Evolutionary conservation across 2,797 vertebrate genomes (phyloP), one percentile per base, ranked within the genome.

Genomic region (Catostomus latipinnis): DNA sequence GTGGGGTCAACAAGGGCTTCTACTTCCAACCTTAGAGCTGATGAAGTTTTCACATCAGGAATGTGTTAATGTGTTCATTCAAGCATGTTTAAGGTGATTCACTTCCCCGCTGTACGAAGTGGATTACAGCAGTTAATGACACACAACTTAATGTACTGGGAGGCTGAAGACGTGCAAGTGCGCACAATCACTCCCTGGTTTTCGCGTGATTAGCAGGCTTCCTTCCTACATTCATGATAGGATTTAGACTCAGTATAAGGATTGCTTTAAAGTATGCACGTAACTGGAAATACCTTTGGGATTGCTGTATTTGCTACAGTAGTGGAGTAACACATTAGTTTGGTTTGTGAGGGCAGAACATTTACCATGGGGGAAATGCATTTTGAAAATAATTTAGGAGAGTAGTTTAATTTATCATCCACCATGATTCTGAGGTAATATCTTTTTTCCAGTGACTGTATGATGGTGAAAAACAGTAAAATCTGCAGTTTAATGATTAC

Each of bases 61-160:
- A 80, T 71, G 50, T 62, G 58, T 78, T 58, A 58, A 73, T 76
- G 52, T 69, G 79, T 53, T 79, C 58, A 56, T 80, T 81, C 48
- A 9, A 54, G 53, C 52, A 70, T 74, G 53, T 73, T 62, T 50
- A 14, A 74, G 68, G 6, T 46, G 43, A 54, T 53, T 6, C 50
- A 61, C 13, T 57, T 60, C 71, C 68, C 22, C 18, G 12, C 76
- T 81, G 60, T 82, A 18, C 54, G 67, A 71, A 34, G 65, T 74
- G 74, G 80, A 84, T 86, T 86, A 84, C 49, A 76, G 74, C 48
- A 68, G 48, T 62, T 63, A 80, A 77, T 84, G 73, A 81, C 16
- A 82, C 67, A 73, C 77, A 71, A 76, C 10, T 73, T 56, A 77
- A 84, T 86, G 82, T 83, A 71, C 78, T 80, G 46, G 4, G 34